Evolutionary conservation across 2,797 vertebrate genomes (phyloP).

Genomic region (Ctenopoma multispine): DNA sequence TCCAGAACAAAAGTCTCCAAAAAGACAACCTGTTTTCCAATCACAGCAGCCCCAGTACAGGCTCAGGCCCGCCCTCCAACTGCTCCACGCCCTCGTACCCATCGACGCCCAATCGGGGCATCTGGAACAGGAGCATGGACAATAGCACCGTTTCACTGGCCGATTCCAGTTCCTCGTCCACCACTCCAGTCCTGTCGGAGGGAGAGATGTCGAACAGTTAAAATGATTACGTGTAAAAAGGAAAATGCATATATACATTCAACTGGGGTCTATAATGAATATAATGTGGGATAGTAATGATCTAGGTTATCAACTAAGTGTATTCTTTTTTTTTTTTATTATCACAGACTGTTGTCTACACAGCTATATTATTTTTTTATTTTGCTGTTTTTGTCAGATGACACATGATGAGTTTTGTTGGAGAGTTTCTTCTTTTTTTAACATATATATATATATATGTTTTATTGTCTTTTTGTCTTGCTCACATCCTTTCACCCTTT

Average conservation of each 20-base stretch:
- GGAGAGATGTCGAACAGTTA: conserved; percentile 70
- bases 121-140: conserved; percentile 75
- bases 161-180: conserved; percentile 76
- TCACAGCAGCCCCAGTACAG: conserved; percentile 78
- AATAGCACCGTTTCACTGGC: conserved; percentile 75
- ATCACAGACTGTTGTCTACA: conserved; percentile 62
- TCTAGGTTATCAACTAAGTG: conserved; percentile 76
- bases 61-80: conserved; percentile 82
- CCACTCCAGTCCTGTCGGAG: conserved; percentile 76
- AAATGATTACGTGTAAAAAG: conserved; percentile 55
- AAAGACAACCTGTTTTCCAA: conserved; percentile 78
- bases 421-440: conserved; percentile 29
- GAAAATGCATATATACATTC: conserved; percentile 27
- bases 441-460: no score
- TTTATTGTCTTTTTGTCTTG: conserved; percentile 8
- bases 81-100: conserved; percentile 83
- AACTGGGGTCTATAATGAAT: conserved; percentile 62
- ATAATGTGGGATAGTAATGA: conserved; percentile 63
- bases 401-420: conserved; percentile 39
- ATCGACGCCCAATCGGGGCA: conserved; percentile 71
- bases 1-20: conserved; percentile 73
- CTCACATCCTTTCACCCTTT: conserved; percentile 8
- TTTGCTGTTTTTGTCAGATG: conserved; percentile 51
- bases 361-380: conserved; percentile 64
- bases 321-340: conserved; percentile 74